These are phyloP conservation scores for Apoda limacodes DNA, from an alignment of 2,888 invertebrate genomes.

Conservation along the genomic window DNA sequence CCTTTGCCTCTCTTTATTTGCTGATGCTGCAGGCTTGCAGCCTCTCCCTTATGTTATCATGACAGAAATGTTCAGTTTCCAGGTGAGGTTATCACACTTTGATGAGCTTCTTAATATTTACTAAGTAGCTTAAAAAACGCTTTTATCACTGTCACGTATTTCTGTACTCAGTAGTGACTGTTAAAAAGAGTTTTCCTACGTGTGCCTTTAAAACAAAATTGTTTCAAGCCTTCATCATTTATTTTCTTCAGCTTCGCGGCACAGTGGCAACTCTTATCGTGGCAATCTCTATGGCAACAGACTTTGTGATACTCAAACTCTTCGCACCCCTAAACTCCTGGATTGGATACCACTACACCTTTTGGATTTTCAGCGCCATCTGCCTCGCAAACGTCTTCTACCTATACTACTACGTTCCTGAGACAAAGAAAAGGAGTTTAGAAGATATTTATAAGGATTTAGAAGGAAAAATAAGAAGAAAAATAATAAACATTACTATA, in stretches of 20 bases:
- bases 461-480: constrained; percentile 62
- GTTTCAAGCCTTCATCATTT: too few species aligned
- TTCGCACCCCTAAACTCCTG: constrained; percentile 75
- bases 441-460: constrained; percentile 91
- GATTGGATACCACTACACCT: constrained; percentile 80
- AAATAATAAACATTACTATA: constrained; percentile 23
- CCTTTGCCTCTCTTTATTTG: constrained; percentile 46
- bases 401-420: constrained; percentile 87
- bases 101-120: too few species aligned
- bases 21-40: constrained; percentile 53
- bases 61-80: constrained; percentile 63
- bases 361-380: constrained; percentile 84
- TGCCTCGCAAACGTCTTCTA: constrained; percentile 83
- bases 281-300: constrained; percentile 81
- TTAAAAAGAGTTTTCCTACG: neutral
- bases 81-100: constrained; percentile 40
- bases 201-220: neutral
- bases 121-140: too few species aligned
- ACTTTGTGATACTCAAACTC: constrained; percentile 86
- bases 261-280: constrained; percentile 56
- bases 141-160: too few species aligned
- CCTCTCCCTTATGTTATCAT: constrained; percentile 58
- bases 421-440: constrained; percentile 90
- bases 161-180: too few species aligned
- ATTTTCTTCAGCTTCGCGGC: constrained; percentile 43